Evolutionary conservation across 2,113 vertebrate species (phyloP), one percentile per base, ranked within the genome.

Genomic region (Crotophaga sulcirostris): DNA sequence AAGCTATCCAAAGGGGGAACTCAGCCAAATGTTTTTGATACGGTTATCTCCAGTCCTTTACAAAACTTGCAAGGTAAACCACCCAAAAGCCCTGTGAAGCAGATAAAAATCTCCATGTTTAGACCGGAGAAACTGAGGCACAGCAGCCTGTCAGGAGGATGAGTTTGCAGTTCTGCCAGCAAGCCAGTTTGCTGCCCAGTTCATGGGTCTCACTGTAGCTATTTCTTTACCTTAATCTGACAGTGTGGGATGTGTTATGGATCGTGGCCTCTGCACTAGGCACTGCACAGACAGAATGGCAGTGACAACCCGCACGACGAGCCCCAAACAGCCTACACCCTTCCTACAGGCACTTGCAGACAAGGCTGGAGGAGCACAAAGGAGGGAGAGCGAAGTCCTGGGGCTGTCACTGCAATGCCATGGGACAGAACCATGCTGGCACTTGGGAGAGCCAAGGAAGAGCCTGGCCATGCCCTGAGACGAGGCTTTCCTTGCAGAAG

Each of bases 211-310:
- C 26, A 3, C 36, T 44, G 56, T 5, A 62, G 55, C 8, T 84
- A 19, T 20, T 1, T 17, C 60, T 77, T 64, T 14, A 82, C 13
- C 20, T 58, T 55, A 84, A 70, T 10, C 23, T 0, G 5, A 18
- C 4, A 36, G 24, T 7, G 34, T 0, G 2, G 59, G 26, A 38
- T 1, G 3, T 10, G 47, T 2, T 40, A 52, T 36, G 18, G 26
- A 28, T 69, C 34, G 10, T 0, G 2, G 69, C 24, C 44, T 24
- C 55, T 10, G 63, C 0, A 0, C 59, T 12, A 14, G 19, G 64
- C 4, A 3, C 64, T 4, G 2, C 13, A 31, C 23, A 6, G n/a
- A 47, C 38, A 72, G n/a, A 73, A 56, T 49, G 47, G 73, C 49
- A 31, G 58, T 4, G 16, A n/a, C 59, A 80, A 40, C 23, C 6